Percentiles rank a stretch among this genome's conserved stretches.
Evolutionary conservation across 2,113 vertebrate species (phyloP).

Genomic region (Brienomyrus longianalis): DNA sequence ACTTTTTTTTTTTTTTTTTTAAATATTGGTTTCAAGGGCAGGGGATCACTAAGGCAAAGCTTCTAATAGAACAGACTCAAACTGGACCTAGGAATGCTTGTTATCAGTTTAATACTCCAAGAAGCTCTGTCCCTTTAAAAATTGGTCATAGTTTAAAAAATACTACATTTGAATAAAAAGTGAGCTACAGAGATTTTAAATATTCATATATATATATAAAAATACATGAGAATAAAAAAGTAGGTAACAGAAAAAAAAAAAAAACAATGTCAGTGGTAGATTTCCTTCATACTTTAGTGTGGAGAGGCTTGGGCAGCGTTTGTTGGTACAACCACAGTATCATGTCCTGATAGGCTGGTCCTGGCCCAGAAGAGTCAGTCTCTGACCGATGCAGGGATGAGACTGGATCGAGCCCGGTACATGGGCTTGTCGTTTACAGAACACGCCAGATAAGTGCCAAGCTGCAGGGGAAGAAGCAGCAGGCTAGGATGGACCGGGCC

Average conservation of each 20-base stretch:
- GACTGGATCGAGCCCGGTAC: slow-evolving; percentile 35
- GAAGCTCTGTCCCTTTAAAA: slow-evolving; percentile 20
- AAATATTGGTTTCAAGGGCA: slow-evolving; percentile 35
- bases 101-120: not conserved
- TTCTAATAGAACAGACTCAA: slow-evolving; percentile 36
- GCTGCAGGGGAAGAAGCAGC: slow-evolving; percentile 12
- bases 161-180: slow-evolving; percentile 26
- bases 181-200: slow-evolving; percentile 28
- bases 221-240: slow-evolving; percentile 28
- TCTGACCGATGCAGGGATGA: slow-evolving; percentile 12
- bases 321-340: slow-evolving; percentile 40
- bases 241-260: slow-evolving; percentile 10
- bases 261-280: slow-evolving; percentile 16
- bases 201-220: slow-evolving; percentile 28
- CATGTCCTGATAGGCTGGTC: slow-evolving; percentile 41
- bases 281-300: slow-evolving; percentile 37
- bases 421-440: slow-evolving; percentile 26
- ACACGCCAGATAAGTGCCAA: not conserved
- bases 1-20: not conserved
- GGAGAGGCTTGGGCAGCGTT: slow-evolving; percentile 42
- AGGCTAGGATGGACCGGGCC: slow-evolving; percentile 39
- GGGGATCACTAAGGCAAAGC: slow-evolving; percentile 40
- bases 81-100: slow-evolving; percentile 9
- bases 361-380: slow-evolving; percentile 45
- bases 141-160: slow-evolving; percentile 24